These are phyloP conservation scores for Drosophila sechellia DNA, from an alignment of 1,140 invertebrate genomes.

Conservation along the genomic window DNA sequence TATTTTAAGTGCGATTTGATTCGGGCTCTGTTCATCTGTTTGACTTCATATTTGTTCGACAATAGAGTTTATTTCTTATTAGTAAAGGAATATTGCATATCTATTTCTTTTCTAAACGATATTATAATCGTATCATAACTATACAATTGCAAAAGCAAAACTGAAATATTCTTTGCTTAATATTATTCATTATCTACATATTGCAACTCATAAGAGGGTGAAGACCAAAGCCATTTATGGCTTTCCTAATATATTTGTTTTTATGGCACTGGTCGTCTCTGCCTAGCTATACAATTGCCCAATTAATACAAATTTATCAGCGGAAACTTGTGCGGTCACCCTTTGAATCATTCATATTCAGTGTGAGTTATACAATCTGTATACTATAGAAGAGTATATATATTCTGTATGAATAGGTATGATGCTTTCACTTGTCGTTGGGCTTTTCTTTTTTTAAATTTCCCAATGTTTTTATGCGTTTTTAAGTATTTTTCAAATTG, in stretches of 20 bases:
- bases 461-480: slow-evolving; percentile 44
- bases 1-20: not conserved
- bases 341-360: slow-evolving; percentile 40
- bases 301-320: slow-evolving; percentile 58
- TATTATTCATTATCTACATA: not conserved
- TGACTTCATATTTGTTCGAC: not conserved
- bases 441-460: slow-evolving; percentile 8
- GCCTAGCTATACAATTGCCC: slow-evolving; percentile 35
- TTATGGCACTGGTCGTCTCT: not conserved
- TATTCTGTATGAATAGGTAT: slow-evolving; percentile 20
- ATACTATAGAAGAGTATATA: slow-evolving; percentile 17
- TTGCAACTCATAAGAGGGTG: slow-evolving; percentile 2
- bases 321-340: slow-evolving; percentile 26
- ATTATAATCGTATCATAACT: too few relatives aligned
- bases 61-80: too few relatives aligned
- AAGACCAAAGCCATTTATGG: slow-evolving; percentile 12
- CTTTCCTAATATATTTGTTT: slow-evolving; percentile 31
- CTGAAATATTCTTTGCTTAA: not conserved
- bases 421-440: slow-evolving; percentile 27
- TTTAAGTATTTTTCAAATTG: slow-evolving; percentile 54
- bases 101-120: too few relatives aligned
- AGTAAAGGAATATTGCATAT: too few relatives aligned
- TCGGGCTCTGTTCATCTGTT: not conserved
- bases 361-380: slow-evolving; percentile 32
- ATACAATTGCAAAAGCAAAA: not conserved